These are phyloP conservation scores for Cynodonichthys magdalenae DNA, from an alignment of 2,797 vertebrate species.

Conservation along the genomic window DNA sequence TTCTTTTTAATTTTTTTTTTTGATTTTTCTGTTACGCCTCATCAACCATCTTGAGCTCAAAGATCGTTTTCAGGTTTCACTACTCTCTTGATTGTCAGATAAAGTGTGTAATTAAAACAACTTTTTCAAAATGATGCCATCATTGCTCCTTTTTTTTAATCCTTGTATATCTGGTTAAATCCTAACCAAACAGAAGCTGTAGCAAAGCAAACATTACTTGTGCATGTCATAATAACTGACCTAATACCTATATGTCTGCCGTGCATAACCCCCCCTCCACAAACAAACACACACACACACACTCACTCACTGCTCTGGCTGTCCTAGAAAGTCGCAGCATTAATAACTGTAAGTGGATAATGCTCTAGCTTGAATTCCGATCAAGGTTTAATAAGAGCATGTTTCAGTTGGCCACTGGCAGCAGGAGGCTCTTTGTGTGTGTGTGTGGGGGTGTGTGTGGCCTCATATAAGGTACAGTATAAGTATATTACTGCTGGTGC, in stretches of 20 bases:
- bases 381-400: conserved; percentile 81
- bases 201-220: conserved; percentile 26
- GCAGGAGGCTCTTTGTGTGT: conserved; percentile 55
- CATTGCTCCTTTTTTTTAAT: background rate
- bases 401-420: conserved; percentile 72
- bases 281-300: conserved; percentile 2
- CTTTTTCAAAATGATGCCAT: too few relatives aligned
- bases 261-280: conserved; percentile 18
- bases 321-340: conserved; percentile 80
- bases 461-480: conserved; percentile 32
- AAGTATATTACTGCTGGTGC: conserved; percentile 43
- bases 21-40: conserved; percentile 43
- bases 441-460: conserved; percentile 15
- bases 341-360: conserved; percentile 87
- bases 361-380: conserved; percentile 81
- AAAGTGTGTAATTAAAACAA: conserved; percentile 42
- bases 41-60: conserved; percentile 47
- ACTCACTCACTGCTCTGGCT: conserved; percentile 51
- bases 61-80: conserved; percentile 49
- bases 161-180: background rate
- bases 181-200: background rate
- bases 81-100: conserved; percentile 59
- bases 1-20: conserved; percentile 26
- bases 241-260: conserved; percentile 55
- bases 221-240: conserved; percentile 40